Conservation (phyloP, 1,140 invertebrate species). For the Neelides sp. region DNA sequence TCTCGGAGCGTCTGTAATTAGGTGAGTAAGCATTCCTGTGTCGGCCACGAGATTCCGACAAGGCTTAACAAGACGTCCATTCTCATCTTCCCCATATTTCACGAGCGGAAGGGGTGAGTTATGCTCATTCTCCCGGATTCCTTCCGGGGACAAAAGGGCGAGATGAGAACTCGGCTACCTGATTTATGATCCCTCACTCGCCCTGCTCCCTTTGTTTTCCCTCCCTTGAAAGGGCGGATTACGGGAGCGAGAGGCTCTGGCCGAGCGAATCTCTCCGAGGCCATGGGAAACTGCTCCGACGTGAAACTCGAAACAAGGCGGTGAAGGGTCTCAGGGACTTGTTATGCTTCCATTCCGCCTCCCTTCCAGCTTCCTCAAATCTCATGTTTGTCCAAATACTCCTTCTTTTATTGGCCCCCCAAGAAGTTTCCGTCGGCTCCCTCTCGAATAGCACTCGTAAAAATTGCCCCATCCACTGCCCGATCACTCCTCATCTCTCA, state of each 20-base stretch:
- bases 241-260: neutral
- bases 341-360: neutral
- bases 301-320: conserved; percentile 24
- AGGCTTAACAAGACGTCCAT: neutral
- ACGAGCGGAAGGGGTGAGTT: neutral
- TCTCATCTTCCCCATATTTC: neutral
- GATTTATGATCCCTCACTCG: neutral
- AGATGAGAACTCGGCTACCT: neutral
- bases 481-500: conserved; percentile 12
- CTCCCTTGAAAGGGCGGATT: neutral
- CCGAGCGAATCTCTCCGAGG: conserved; percentile 2
- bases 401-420: conserved; percentile 25
- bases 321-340: conserved; percentile 2
- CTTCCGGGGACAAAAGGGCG: neutral
- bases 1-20: too few relatives aligned
- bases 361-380: conserved; percentile 6
- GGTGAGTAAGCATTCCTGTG: conserved; percentile 7
- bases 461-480: conserved; percentile 12
- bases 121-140: neutral
- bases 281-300: conserved; percentile 26
- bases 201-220: neutral
- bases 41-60: conserved; percentile 4
- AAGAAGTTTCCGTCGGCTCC: conserved; percentile 22
- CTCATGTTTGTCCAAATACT: conserved; percentile 9
- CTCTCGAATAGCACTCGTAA: conserved; percentile 24